Evolutionary conservation across 1,140 invertebrate species (phyloP).

Genomic region (Coelopa frigida): DNA sequence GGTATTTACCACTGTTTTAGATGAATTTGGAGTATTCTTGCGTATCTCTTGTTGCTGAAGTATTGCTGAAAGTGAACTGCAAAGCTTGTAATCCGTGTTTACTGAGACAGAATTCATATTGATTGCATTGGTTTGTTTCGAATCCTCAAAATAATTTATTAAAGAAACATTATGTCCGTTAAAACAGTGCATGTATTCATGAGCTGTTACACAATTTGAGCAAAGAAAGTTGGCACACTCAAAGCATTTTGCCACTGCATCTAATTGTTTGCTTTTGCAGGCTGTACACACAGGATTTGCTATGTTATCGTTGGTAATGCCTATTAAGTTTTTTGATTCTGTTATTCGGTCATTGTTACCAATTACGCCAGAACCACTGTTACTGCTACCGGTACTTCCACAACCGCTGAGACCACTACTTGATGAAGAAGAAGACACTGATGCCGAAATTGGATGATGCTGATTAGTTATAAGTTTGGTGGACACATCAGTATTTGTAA

Average conservation of each 20-base stretch:
- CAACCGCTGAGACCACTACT: conserved; percentile 37
- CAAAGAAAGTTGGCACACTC: conserved; percentile 94
- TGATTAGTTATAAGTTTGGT: conserved; percentile 32
- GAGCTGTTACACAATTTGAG: conserved; percentile 93
- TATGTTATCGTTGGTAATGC: conserved; percentile 9
- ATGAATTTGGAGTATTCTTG: no score
- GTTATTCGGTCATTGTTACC: conserved; percentile 28
- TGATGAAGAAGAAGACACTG: conserved; percentile 36
- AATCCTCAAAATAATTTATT: conserved; percentile 14
- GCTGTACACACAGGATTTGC: conserved; percentile 64
- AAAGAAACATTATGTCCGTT: conserved; percentile 83
- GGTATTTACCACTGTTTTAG: no score
- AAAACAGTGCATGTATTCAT: conserved; percentile 98
- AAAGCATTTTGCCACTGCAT: conserved; percentile 84
- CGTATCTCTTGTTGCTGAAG: no score
- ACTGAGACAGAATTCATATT: conserved; percentile 15
- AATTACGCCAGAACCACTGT: conserved; percentile 36
- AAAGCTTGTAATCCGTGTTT: conserved; percentile 34
- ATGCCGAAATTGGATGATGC: conserved; percentile 41
- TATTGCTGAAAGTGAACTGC: no score
- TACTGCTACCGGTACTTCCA: conserved; percentile 25
- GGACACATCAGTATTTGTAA: conserved; percentile 26
- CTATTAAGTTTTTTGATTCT: not conserved
- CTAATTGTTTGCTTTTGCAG: conserved; percentile 79
- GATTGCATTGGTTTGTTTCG: not conserved